Evolutionary conservation across 2,888 invertebrate species (phyloP), one percentile per base, ranked within the genome.

Genomic region (Drosophila paracracens): DNA sequence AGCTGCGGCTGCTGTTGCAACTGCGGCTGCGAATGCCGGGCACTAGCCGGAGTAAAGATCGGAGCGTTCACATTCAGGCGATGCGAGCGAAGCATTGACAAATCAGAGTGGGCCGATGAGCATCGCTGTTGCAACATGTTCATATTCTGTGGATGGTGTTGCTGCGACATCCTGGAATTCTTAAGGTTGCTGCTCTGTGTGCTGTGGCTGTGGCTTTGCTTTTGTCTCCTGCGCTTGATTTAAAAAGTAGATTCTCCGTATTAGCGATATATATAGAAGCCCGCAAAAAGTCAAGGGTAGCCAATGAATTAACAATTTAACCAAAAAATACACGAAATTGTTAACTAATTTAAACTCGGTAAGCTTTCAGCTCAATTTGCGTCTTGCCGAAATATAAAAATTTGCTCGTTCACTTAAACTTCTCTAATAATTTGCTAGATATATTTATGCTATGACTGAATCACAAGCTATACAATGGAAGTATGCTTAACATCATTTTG

Each of bases 381-480:
- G 35, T 72, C 52, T 73, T 29, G 83, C 86, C 86, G 69, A 82
- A 82, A 85, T 56, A 62, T 76, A 56, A 38, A 79, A 82, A 80
- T 83, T 80, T 83, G 70, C 70, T 67, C 62, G 40, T 43, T 43
- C 21, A 11, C 2, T 5, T 21, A 43, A 43, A 21, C 11, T 40
- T 0, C 10, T 11, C 11, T 11, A 43, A 43, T 21, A 43, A 11
- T 43, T 21, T 43, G 21, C 2, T 21, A 21, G 21, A 5, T 21
- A 11, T 43, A 2, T 43, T 21, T 2, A 5, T 21, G 40, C 0
- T 21, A 21, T 21, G 43, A 21, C 5, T 43, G 5, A 43, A 43
- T 21, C 1, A 21, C n/a, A 2, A 11, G 2, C 11, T 5, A 2
- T 11, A 4, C 5, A 5, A 21, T 11, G 2, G 11, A 21, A 21